Evolutionary conservation across 2,113 vertebrate species (phyloP).

Genomic region (Microtus pennsylvanicus): DNA sequence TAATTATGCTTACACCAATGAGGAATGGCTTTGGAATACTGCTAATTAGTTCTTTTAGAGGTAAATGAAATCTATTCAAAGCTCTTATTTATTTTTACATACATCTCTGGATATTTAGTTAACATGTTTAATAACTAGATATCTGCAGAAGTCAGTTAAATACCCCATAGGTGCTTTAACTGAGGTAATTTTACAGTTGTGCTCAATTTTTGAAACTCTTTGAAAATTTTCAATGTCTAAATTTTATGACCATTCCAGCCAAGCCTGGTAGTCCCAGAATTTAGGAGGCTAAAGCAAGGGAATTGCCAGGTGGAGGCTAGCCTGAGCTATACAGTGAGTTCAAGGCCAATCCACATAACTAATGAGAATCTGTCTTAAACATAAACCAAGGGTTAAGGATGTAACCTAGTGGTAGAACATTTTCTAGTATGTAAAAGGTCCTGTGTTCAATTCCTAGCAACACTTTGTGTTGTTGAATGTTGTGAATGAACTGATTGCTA

Average conservation of each 20-base stretch:
- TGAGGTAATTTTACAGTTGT: slow-evolving; percentile 5
- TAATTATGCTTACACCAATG: slow-evolving; percentile 5
- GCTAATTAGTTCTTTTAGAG: slow-evolving; percentile 41
- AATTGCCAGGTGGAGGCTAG: not conserved
- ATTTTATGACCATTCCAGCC: not conserved
- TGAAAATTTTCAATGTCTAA: slow-evolving; percentile 41
- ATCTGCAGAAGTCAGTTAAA: not conserved
- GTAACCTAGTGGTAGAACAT: not conserved
- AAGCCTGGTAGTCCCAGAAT: not conserved
- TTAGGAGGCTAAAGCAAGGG: not conserved
- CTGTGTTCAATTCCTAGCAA: not conserved
- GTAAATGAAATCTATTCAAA: not conserved
- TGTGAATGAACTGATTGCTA: slow-evolving; percentile 14
- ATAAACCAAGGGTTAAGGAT: not conserved
- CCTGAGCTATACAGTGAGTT: not conserved
- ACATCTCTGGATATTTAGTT: slow-evolving; percentile 25
- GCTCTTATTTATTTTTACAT: not conserved
- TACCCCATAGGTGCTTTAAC: not conserved
- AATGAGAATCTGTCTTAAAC: not conserved
- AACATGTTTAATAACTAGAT: not conserved
- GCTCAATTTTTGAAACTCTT: slow-evolving; percentile 45
- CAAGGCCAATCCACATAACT: not conserved
- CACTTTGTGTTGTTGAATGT: not conserved
- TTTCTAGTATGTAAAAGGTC: not conserved
- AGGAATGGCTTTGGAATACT: slow-evolving; percentile 15